These are phyloP conservation scores for Agonum fuliginosum DNA, from an alignment of 2,888 invertebrate species.

Conservation along the genomic window DNA sequence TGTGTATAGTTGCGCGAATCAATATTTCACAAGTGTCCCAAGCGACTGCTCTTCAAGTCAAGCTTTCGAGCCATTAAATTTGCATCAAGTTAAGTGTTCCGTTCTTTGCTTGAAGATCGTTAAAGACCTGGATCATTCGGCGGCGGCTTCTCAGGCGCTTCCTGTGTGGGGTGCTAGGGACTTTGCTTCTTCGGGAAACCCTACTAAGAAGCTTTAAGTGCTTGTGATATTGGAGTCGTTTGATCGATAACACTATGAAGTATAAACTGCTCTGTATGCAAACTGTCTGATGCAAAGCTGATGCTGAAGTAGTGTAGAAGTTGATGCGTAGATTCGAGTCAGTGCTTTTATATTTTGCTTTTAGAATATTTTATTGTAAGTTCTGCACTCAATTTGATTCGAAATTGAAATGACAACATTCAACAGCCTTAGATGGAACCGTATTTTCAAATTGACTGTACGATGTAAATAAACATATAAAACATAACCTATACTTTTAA, in stretches of 20 bases:
- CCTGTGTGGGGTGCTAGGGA: background rate
- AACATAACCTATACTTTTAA: too few relatives aligned
- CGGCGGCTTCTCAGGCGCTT: conserved; percentile 24
- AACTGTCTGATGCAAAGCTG: conserved; percentile 15
- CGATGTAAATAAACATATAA: too few relatives aligned
- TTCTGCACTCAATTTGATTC: too few relatives aligned
- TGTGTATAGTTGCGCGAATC: conserved; percentile 49
- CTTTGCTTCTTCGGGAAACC: background rate
- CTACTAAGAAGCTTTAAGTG: conserved; percentile 52
- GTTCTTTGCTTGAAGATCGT: conserved; percentile 67
- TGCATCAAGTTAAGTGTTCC: conserved; percentile 73
- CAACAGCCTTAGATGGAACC: too few relatives aligned
- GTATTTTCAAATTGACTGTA: too few relatives aligned
- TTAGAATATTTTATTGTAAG: too few relatives aligned
- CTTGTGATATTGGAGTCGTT: conserved; percentile 46
- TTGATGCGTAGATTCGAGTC: background rate
- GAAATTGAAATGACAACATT: too few relatives aligned
- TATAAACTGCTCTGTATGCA: conserved; percentile 26
- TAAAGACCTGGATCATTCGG: conserved; percentile 55
- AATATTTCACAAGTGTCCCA: conserved; percentile 56
- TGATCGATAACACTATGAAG: conserved; percentile 23
- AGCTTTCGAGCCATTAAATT: conserved; percentile 72
- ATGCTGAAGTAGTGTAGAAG: too few relatives aligned
- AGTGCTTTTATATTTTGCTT: too few relatives aligned
- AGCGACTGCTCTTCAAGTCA: conserved; percentile 32